Conservation (phyloP, 1,140 invertebrate genomes). For the Phortica variegata region DNA sequence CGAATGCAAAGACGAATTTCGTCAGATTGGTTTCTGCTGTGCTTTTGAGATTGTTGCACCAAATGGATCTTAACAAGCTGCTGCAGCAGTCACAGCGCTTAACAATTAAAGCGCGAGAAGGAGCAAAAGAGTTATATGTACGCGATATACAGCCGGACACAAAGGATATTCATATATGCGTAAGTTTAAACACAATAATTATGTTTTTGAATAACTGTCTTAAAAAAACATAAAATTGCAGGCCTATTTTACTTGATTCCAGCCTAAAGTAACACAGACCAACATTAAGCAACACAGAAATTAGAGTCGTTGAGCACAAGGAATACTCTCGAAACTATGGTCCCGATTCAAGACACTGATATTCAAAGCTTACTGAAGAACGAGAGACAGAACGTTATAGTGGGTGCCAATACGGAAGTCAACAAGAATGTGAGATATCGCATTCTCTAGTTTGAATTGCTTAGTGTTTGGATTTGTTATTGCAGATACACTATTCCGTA, state of each 20-base stretch:
- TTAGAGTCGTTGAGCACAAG: slow-evolving; percentile 83
- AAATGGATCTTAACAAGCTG: slow-evolving; percentile 77
- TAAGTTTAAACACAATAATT: slow-evolving; percentile 67
- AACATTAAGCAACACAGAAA: slow-evolving; percentile 87
- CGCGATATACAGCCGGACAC: slow-evolving; percentile 78
- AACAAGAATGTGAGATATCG: slow-evolving; percentile 70
- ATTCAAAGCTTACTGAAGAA: slow-evolving; percentile 86
- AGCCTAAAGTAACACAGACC: slow-evolving; percentile 89
- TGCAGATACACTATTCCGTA: slow-evolving; percentile 67
- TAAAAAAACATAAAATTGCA: slow-evolving; percentile 48
- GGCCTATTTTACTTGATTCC: slow-evolving; percentile 87
- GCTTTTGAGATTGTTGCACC: not conserved
- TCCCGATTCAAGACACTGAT: slow-evolving; percentile 86
- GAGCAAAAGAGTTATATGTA: slow-evolving; percentile 84
- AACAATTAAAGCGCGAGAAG: slow-evolving; percentile 83
- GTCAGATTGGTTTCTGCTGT: no score
- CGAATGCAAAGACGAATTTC: no score
- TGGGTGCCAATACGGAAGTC: slow-evolving; percentile 88
- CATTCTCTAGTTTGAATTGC: not conserved
- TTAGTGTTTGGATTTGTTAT: slow-evolving; percentile 10
- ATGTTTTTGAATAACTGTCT: not conserved
- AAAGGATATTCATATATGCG: slow-evolving; percentile 92
- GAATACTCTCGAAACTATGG: slow-evolving; percentile 83
- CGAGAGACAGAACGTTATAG: slow-evolving; percentile 91
- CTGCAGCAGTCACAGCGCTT: slow-evolving; percentile 88